Evolutionary conservation across 2,797 vertebrate species (phyloP).

Genomic region (Tragopan temminckii): DNA sequence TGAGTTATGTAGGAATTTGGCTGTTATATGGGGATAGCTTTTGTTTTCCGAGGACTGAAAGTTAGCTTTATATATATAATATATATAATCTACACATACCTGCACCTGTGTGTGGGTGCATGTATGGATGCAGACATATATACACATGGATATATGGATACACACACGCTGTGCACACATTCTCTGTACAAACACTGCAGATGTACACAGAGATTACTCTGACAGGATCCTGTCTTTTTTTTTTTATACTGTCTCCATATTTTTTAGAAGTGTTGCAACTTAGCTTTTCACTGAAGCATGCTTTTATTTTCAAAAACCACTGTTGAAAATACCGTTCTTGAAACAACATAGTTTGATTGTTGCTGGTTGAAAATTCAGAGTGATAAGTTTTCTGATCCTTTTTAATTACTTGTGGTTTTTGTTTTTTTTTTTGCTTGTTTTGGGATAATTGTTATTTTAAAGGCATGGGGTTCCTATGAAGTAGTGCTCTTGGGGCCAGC

Average conservation of each 20-base stretch:
- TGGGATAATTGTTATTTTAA: background rate
- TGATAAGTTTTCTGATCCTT: background rate
- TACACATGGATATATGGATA: slow-evolving; percentile 25
- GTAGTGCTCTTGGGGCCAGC: background rate
- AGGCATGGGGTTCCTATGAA: accelerated
- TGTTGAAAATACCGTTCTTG: background rate
- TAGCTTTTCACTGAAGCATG: background rate
- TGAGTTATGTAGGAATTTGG: slow-evolving; percentile 96
- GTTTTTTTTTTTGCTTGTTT: background rate
- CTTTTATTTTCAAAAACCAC: background rate
- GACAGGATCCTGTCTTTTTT: background rate
- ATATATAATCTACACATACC: slow-evolving; percentile 80
- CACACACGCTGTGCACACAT: accelerated
- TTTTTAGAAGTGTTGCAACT: background rate
- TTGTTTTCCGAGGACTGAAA: slow-evolving; percentile 87
- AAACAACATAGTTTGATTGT: background rate
- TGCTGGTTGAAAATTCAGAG: background rate
- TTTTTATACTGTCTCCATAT: background rate
- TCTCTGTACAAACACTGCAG: background rate
- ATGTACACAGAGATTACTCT: background rate
- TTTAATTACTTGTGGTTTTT: background rate
- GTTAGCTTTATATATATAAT: slow-evolving; percentile 88
- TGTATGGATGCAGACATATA: slow-evolving; percentile 12
- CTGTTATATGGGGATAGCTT: slow-evolving; percentile 92
- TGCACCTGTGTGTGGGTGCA: slow-evolving; percentile 63